Evolutionary conservation across 2,797 vertebrate species (phyloP).

Genomic region (Urocyon cinereoargenteus): DNA sequence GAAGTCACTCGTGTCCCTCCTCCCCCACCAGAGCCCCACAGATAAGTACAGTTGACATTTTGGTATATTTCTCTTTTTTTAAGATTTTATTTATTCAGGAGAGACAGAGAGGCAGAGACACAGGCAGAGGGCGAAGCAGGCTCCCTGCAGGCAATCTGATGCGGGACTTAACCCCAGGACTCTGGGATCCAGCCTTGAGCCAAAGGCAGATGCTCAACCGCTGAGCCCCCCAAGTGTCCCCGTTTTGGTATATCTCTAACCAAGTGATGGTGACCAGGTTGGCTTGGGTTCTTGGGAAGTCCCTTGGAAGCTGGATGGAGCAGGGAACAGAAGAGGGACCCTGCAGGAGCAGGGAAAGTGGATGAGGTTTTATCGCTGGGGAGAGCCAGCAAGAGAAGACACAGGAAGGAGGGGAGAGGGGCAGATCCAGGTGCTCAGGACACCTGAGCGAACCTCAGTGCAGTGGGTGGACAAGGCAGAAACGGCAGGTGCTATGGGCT

Average conservation of each 20-base stretch:
- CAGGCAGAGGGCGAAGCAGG: no score
- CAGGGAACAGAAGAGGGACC: neutral
- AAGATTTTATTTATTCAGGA: no score
- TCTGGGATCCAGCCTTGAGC: no score
- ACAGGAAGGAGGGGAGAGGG: no score
- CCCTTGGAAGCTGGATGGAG: neutral
- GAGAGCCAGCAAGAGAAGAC: fast-evolving
- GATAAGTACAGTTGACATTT: neutral
- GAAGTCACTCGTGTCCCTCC: neutral
- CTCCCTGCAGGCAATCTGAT: no score
- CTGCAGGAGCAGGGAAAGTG: neutral
- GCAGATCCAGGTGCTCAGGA: neutral
- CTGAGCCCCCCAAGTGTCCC: no score
- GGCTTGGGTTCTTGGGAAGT: neutral
- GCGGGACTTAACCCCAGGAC: no score
- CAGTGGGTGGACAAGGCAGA: neutral
- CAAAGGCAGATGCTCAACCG: no score
- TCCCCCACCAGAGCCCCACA: neutral
- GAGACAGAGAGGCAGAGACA: no score
- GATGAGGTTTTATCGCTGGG: neutral
- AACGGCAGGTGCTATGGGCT: no score
- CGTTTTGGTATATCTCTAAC: neutral
- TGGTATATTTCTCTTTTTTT: neutral
- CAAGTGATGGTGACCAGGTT: neutral
- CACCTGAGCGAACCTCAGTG: neutral